Conservation (phyloP, 2,113 vertebrate species). For the Tachysurus fulvidraco region DNA sequence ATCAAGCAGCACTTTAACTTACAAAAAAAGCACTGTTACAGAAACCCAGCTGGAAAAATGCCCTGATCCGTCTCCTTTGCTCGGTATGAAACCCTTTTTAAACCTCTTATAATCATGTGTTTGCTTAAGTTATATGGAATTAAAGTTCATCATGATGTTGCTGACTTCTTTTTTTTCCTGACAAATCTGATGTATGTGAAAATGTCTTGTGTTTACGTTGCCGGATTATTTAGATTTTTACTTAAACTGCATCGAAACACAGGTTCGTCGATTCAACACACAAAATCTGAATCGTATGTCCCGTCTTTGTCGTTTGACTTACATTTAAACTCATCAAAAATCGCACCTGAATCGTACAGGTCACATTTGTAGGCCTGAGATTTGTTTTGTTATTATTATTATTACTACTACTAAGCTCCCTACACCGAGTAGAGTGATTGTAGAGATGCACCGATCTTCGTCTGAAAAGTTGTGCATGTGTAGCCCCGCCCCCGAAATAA, state of each 20-base stretch:
- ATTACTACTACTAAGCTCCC: background rate
- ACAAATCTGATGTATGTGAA: background rate
- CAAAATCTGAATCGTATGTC: background rate
- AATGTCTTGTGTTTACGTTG: background rate
- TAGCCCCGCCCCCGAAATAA: too few species aligned
- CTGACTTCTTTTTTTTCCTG: too few species aligned
- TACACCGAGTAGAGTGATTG: background rate
- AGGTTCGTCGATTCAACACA: too few species aligned
- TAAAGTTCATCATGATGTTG: background rate
- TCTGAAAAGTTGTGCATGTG: background rate
- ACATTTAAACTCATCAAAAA: too few species aligned
- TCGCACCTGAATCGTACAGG: too few species aligned
- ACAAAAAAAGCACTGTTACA: constrained; percentile 18
- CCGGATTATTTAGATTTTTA: background rate
- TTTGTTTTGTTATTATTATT: too few species aligned
- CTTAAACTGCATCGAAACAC: too few species aligned
- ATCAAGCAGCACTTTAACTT: background rate
- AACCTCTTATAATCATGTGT: background rate
- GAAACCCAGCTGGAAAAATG: constrained; percentile 60
- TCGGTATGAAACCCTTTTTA: constrained; percentile 62
- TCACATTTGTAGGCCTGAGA: too few species aligned
- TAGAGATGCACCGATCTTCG: background rate
- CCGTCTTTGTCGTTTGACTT: background rate
- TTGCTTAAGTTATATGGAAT: background rate
- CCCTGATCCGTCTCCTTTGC: constrained; percentile 67